A percentile compares a stretch with the other conserved stretches of the same genome.
These are phyloP conservation scores for Phrynocephalus versicolor DNA, from an alignment of 2,113 vertebrate genomes.

Conservation along the genomic window DNA sequence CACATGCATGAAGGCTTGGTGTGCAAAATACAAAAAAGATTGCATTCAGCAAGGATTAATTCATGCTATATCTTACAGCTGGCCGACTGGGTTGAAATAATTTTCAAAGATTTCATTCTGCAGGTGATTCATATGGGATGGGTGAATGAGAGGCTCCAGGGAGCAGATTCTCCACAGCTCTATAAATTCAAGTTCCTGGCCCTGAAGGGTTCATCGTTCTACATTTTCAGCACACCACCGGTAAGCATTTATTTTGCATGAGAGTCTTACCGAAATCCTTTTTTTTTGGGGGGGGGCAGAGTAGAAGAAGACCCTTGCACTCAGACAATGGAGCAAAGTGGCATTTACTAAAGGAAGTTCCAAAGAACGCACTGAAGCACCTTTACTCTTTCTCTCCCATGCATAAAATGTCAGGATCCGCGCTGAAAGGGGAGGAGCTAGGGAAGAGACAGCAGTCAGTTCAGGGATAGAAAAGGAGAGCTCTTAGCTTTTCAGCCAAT, in stretches of 20 bases:
- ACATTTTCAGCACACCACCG: constrained; percentile 87
- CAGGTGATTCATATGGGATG: constrained; percentile 94
- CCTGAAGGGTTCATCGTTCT: constrained; percentile 86
- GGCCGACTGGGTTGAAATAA: constrained; percentile 41
- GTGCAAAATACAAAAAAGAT: neutral
- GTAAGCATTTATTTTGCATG: constrained; percentile 73
- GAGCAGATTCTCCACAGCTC: constrained; percentile 67
- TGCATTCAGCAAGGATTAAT: neutral
- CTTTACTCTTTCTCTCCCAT: neutral
- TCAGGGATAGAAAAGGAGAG: neutral
- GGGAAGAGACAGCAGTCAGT: neutral
- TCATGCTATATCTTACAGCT: neutral
- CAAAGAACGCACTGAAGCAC: constrained; percentile 2
- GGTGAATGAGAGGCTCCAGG: constrained; percentile 84
- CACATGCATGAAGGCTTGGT: neutral
- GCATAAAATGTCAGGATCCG: constrained; percentile 10
- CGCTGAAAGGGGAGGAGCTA: neutral
- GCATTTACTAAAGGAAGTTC: constrained; percentile 24
- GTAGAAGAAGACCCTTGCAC: constrained; percentile 9
- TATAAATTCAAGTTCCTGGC: constrained; percentile 87
- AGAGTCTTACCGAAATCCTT: neutral
- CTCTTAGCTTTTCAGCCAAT: constrained; percentile 14
- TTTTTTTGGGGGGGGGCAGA: neutral
- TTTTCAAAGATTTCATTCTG: constrained; percentile 65
- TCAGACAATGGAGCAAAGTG: neutral